Conservation (phyloP, 2,888 invertebrate genomes). For the Caenorhabditis sulstoni region DNA sequence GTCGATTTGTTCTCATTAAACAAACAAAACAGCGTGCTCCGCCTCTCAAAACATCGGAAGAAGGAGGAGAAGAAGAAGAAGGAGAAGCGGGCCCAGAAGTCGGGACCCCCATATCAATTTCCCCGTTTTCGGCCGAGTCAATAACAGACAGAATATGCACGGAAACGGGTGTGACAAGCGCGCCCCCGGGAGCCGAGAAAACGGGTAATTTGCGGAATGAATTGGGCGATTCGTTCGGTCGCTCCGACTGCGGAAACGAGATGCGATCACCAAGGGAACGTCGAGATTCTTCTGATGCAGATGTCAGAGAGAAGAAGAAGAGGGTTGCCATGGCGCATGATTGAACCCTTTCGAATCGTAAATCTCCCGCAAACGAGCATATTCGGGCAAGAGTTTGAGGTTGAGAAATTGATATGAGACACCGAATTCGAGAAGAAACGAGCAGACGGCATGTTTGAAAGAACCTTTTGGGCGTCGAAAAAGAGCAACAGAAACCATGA, state of each 20-base stretch:
- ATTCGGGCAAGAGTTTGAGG: background rate
- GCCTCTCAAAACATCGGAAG: constrained; percentile 43
- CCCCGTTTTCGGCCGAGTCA: constrained; percentile 33
- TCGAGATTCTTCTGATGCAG: constrained; percentile 1
- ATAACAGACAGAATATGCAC: constrained; percentile 43
- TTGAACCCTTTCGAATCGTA: background rate
- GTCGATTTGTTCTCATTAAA: constrained; percentile 61
- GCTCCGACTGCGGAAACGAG: constrained; percentile 1
- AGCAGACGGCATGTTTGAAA: constrained; percentile 19
- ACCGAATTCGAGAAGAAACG: constrained; percentile 1
- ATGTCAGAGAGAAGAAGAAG: background rate
- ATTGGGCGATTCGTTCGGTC: background rate
- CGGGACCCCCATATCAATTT: constrained; percentile 40
- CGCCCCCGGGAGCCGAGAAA: background rate
- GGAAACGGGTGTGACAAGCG: constrained; percentile 45
- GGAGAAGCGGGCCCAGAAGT: background rate
- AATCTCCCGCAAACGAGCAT: background rate
- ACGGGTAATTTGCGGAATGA: constrained; percentile 7
- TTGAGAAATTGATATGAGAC: background rate
- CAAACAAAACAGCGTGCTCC: constrained; percentile 49
- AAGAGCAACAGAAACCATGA: constrained; percentile 56
- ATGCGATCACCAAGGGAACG: constrained; percentile 7
- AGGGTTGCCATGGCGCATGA: background rate
- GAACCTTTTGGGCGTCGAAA: constrained; percentile 42
- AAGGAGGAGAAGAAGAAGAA: too few relatives aligned